Evolutionary conservation across 1,140 invertebrate species (phyloP).

Genomic region (Camponotus floridanus): DNA sequence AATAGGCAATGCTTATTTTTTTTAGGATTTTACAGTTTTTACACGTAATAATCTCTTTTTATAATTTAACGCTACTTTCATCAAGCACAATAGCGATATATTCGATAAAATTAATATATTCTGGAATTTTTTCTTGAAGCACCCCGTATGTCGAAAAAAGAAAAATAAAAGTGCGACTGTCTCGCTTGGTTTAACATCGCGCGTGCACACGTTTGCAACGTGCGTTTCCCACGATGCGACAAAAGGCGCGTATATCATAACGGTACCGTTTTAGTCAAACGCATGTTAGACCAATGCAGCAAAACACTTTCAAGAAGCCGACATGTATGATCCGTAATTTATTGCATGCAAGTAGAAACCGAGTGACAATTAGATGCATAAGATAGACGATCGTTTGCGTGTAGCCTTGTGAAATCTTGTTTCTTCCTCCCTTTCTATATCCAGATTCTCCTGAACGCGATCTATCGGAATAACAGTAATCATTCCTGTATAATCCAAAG

Average conservation of each 20-base stretch:
- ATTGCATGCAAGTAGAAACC: background rate
- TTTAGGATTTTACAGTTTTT: background rate
- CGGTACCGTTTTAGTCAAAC: conserved; percentile 49
- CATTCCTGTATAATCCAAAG: conserved; percentile 6
- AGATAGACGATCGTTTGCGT: conserved; percentile 25
- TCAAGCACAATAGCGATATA: background rate
- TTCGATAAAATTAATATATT: background rate
- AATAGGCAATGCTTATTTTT: background rate
- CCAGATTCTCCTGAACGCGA: conserved; percentile 6
- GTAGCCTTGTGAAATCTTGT: conserved; percentile 39
- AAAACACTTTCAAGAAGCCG: conserved; percentile 16
- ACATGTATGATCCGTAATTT: background rate
- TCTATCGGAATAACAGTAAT: conserved; percentile 37
- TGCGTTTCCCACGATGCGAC: conserved; percentile 70
- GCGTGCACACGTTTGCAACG: conserved; percentile 54
- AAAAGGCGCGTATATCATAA: conserved; percentile 61
- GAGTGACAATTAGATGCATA: conserved; percentile 13
- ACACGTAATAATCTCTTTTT: background rate
- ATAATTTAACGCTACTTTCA: background rate
- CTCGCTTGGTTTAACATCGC: conserved; percentile 39
- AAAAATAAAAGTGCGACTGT: conserved; percentile 30
- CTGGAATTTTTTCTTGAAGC: background rate
- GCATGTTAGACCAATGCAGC: too few species aligned
- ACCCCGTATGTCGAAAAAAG: conserved; percentile 27
- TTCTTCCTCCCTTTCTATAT: conserved; percentile 16